phyloP scores from a whole-genome alignment of 2,113 vertebrate genomes.

The Orthonyx spaldingii region DNA sequence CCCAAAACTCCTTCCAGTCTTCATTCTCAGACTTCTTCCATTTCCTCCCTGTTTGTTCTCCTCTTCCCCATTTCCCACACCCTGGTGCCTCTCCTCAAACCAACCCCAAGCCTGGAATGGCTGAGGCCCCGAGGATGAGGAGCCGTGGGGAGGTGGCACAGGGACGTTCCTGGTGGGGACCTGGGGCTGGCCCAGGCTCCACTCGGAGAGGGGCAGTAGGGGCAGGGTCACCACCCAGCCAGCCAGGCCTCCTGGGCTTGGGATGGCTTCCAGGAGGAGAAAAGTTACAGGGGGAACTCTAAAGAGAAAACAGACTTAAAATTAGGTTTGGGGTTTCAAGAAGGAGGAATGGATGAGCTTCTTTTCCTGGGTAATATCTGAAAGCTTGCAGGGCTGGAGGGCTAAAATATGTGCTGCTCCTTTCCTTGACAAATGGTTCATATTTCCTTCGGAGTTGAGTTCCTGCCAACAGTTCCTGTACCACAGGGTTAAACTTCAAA shows the following conservation, averaged over 20 bases:
- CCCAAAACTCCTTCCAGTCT: neutral
- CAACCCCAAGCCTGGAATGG: neutral
- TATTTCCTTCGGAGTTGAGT: neutral
- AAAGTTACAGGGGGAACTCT: neutral
- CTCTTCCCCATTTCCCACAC: neutral
- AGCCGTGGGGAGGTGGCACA: neutral
- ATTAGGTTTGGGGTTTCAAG: neutral
- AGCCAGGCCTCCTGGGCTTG: neutral
- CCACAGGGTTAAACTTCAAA: constrained; percentile 5
- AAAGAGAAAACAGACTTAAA: neutral
- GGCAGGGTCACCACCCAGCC: neutral
- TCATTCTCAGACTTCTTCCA: neutral
- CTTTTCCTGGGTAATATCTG: constrained; percentile 26
- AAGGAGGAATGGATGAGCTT: neutral
- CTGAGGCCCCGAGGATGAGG: neutral
- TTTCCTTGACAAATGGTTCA: constrained; percentile 23
- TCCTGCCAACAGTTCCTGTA: neutral
- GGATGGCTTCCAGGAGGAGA: neutral
- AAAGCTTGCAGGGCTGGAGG: neutral
- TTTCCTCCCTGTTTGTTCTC: neutral
- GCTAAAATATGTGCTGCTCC: neutral
- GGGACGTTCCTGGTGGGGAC: rapidly evolving
- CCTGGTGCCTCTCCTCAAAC: neutral
- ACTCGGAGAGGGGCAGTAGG: neutral
- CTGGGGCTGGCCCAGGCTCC: neutral